phyloP scores from a whole-genome alignment of 2,113 vertebrate species.

The Leptobrachium leishanense region DNA sequence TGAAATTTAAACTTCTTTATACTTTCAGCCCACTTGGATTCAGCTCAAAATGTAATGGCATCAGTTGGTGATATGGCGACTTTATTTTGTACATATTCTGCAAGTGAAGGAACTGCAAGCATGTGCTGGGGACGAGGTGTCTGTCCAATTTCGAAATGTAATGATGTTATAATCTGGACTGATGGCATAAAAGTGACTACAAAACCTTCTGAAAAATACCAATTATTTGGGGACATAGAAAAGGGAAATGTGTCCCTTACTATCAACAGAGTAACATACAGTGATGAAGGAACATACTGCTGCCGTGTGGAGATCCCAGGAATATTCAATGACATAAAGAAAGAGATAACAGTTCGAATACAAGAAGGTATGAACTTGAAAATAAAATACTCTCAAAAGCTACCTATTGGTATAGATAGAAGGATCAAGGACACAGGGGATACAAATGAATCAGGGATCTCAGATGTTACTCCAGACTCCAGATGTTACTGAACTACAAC shows the following conservation, averaged over 20 bases:
- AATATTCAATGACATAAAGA: conserved; percentile 70
- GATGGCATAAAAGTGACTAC: neutral
- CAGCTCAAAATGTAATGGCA: conserved; percentile 47
- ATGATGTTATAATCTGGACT: conserved; percentile 54
- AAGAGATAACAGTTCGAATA: conserved; percentile 52
- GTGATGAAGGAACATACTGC: conserved; percentile 65
- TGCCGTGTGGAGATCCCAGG: conserved; percentile 72
- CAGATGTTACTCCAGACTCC: too few species aligned
- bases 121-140: conserved; percentile 71
- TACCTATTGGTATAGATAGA: too few species aligned
- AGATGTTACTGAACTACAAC: too few species aligned
- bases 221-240: conserved; percentile 49
- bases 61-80: conserved; percentile 59
- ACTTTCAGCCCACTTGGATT: neutral
- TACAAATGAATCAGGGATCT: too few species aligned
- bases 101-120: neutral
- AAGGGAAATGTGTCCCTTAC: conserved; percentile 69
- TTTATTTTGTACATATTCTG: conserved; percentile 62
- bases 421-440: too few species aligned
- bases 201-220: conserved; percentile 53
- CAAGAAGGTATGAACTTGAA: conserved; percentile 8
- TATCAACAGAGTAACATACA: conserved; percentile 51
- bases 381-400: too few species aligned
- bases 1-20: too few species aligned
- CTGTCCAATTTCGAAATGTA: conserved; percentile 61